Percentiles rank a stretch among this genome's conserved stretches.
phyloP scores from a whole-genome alignment of 2,888 invertebrate species.

The Polydrusus pterygomalis region DNA sequence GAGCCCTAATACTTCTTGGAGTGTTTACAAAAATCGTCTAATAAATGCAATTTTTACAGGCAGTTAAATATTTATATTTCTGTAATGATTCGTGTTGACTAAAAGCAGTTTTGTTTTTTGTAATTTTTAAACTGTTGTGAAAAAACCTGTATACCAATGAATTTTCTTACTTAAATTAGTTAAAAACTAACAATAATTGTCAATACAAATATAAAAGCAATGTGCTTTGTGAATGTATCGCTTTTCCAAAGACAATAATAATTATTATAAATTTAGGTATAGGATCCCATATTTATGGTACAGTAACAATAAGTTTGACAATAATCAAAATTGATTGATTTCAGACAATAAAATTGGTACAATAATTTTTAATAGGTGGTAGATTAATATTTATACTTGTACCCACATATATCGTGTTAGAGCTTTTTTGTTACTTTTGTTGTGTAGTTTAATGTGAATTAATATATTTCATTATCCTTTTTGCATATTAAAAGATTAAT shows the following conservation, averaged over 20 bases:
- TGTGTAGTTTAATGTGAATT: background rate
- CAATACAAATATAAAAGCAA: slow-evolving; percentile 22
- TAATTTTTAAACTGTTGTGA: no score
- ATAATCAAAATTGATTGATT: slow-evolving; percentile 13
- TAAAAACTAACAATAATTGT: background rate
- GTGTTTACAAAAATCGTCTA: no score
- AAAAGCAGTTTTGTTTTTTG: no score
- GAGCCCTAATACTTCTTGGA: no score
- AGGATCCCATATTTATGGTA: background rate
- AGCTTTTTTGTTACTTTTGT: slow-evolving; percentile 15
- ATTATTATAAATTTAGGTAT: background rate
- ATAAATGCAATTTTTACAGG: no score
- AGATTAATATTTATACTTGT: background rate
- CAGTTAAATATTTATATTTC: no score
- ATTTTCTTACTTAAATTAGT: no score
- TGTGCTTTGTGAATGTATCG: slow-evolving; percentile 27
- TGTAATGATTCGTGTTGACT: no score
- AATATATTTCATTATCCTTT: background rate
- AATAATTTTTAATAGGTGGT: slow-evolving; percentile 25
- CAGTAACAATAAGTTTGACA: slow-evolving; percentile 7
- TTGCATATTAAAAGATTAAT: background rate
- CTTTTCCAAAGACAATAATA: slow-evolving; percentile 21
- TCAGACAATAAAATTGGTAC: slow-evolving; percentile 42
- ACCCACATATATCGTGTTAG: background rate
- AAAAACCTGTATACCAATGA: no score